phyloP scores from a whole-genome alignment of 2,888 invertebrate species.

The Vannuccia rotundouncinata region DNA sequence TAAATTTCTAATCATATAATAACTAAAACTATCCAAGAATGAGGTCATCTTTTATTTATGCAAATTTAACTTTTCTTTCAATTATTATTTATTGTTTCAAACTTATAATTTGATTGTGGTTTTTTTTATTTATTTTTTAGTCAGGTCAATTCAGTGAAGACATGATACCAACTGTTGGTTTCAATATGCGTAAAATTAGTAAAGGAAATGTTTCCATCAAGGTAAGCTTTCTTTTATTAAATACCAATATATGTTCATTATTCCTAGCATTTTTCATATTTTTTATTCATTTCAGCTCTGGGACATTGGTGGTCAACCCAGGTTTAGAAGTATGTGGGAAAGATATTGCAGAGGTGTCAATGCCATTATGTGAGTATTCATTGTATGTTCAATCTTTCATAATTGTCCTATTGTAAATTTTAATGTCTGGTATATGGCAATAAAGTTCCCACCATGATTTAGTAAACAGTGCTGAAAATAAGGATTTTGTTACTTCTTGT shows the following conservation, averaged over 20 bases:
- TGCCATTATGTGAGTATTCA: conserved; percentile 75
- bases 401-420: too few relatives aligned
- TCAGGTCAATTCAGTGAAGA: conserved; percentile 99
- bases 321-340: conserved; percentile 99
- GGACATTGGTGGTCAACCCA: conserved; percentile 98
- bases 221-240: conserved; percentile 10
- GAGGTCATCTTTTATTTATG: too few relatives aligned
- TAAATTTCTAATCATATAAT: too few relatives aligned
- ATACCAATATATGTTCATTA: neutral
- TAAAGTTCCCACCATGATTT: too few relatives aligned
- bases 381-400: neutral
- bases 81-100: too few relatives aligned
- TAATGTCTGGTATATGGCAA: too few relatives aligned
- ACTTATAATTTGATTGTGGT: too few relatives aligned
- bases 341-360: conserved; percentile 97
- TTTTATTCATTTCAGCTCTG: conserved; percentile 64
- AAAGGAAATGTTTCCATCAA: conserved; percentile 99
- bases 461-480: too few relatives aligned
- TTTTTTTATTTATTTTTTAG: too few relatives aligned
- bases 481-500: too few relatives aligned
- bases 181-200: conserved; percentile 99
- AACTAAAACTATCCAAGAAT: too few relatives aligned
- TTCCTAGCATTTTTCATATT: neutral
- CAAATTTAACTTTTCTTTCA: too few relatives aligned
- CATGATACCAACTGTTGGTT: conserved; percentile 99